These are phyloP conservation scores for Anser brachyrhynchus DNA, from an alignment of 2,113 vertebrate genomes.

Conservation along the genomic window DNA sequence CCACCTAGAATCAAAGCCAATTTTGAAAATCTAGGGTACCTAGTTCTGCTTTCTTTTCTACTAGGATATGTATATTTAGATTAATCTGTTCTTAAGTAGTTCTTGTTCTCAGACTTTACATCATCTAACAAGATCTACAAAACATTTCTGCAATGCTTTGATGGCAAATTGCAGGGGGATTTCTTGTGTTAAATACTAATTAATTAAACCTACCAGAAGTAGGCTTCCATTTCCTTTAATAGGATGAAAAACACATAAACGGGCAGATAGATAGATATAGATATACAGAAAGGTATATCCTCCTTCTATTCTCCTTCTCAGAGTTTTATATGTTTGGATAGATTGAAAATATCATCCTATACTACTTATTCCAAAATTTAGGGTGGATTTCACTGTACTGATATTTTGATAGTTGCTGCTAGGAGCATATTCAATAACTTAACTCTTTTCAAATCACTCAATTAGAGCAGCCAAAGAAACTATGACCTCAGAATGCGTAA, in stretches of 20 bases:
- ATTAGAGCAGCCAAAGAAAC: background rate
- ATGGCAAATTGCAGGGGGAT: slow-evolving; percentile 1
- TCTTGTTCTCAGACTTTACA: slow-evolving; percentile 30
- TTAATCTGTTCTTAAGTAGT: background rate
- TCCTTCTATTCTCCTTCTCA: background rate
- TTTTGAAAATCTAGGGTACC: background rate
- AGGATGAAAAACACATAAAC: background rate
- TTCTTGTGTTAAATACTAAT: slow-evolving; percentile 7
- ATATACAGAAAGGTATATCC: background rate
- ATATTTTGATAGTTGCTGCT: background rate
- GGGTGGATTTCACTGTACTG: background rate
- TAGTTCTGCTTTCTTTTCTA: background rate
- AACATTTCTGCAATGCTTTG: background rate
- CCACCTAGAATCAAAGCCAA: background rate
- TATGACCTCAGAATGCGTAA: background rate
- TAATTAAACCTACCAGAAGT: background rate
- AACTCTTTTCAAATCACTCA: background rate
- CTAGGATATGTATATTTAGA: background rate
- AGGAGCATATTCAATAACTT: background rate
- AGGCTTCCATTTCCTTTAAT: slow-evolving; percentile 5
- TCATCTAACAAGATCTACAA: background rate
- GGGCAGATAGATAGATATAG: no score
- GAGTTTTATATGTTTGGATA: background rate
- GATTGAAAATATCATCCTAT: background rate
- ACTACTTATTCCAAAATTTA: background rate